These are phyloP conservation scores for Ligdia adustata DNA, from an alignment of 2,888 invertebrate genomes.

Conservation along the genomic window DNA sequence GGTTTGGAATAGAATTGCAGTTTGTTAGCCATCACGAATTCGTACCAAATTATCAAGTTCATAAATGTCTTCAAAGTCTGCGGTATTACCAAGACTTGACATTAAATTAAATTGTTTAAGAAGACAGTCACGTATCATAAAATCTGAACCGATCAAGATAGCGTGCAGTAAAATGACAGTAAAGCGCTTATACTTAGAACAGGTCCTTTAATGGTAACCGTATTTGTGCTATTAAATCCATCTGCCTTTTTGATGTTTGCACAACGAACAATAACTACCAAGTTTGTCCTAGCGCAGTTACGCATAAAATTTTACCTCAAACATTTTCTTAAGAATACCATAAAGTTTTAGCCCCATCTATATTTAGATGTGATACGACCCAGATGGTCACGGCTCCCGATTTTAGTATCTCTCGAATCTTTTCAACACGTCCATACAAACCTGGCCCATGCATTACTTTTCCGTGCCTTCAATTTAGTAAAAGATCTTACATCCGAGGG, in stretches of 20 bases:
- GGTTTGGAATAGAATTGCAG: too few relatives aligned
- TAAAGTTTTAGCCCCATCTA: slow-evolving; percentile 74
- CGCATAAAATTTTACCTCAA: slow-evolving; percentile 50
- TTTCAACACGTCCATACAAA: slow-evolving; percentile 63
- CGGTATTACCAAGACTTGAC: background rate
- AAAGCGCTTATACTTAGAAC: slow-evolving; percentile 17
- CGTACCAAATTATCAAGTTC: too few relatives aligned
- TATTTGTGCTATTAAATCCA: slow-evolving; percentile 26
- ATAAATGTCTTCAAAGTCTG: too few relatives aligned
- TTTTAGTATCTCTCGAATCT: slow-evolving; percentile 79
- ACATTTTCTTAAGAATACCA: slow-evolving; percentile 62
- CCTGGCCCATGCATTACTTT: slow-evolving; percentile 60
- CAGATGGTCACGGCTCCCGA: slow-evolving; percentile 80
- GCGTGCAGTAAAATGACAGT: slow-evolving; percentile 7
- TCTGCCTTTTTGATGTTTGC: slow-evolving; percentile 25
- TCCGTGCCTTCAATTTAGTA: slow-evolving; percentile 48
- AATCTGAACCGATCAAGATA: slow-evolving; percentile 8
- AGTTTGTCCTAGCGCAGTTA: slow-evolving; percentile 32
- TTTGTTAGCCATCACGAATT: too few relatives aligned
- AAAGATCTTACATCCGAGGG: slow-evolving; percentile 45
- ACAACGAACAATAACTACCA: slow-evolving; percentile 36
- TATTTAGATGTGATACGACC: slow-evolving; percentile 78
- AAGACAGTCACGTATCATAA: slow-evolving; percentile 3
- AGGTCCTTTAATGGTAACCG: slow-evolving; percentile 23
- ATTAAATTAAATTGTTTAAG: background rate